A percentile compares a stretch with the other conserved stretches of the same genome.
phyloP scores from a whole-genome alignment of 2,888 invertebrate genomes.

The Mantis religiosa region DNA sequence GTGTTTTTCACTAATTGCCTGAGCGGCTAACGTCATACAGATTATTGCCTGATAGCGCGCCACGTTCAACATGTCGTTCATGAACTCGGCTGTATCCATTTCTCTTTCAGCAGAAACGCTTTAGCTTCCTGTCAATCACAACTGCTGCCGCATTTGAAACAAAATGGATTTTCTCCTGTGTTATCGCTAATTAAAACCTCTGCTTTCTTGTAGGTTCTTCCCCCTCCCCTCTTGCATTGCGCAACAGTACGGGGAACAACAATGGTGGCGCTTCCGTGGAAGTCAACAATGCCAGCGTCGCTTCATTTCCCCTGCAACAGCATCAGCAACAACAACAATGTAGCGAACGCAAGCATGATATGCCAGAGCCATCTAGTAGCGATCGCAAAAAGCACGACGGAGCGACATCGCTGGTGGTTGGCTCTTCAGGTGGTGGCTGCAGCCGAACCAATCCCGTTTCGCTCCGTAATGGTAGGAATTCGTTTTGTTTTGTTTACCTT shows the following conservation, averaged over 20 bases:
- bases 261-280: constrained; percentile 34
- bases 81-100: not conserved
- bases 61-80: not conserved
- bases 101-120: not conserved
- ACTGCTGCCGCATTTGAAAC: not conserved
- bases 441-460: constrained; percentile 64
- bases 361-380: constrained; percentile 1
- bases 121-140: not conserved
- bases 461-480: constrained; percentile 12
- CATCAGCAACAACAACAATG: constrained; percentile 1
- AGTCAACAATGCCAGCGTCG: constrained; percentile 1
- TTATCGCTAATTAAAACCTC: constrained; percentile 31
- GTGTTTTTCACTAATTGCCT: not conserved
- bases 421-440: constrained; percentile 54
- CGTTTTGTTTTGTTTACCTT: not conserved
- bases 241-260: constrained; percentile 41
- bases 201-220: constrained; percentile 37
- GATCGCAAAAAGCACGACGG: constrained; percentile 16
- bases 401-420: constrained; percentile 42
- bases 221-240: constrained; percentile 40
- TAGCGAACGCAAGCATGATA: not conserved
- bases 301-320: constrained; percentile 16
- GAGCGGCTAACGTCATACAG: not conserved
- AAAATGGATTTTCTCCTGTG: not conserved
- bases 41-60: not conserved